A percentile compares a stretch with the other conserved stretches of the same genome.
phyloP scores from a whole-genome alignment of 2,113 vertebrate species.

The Macquaria australasica region DNA sequence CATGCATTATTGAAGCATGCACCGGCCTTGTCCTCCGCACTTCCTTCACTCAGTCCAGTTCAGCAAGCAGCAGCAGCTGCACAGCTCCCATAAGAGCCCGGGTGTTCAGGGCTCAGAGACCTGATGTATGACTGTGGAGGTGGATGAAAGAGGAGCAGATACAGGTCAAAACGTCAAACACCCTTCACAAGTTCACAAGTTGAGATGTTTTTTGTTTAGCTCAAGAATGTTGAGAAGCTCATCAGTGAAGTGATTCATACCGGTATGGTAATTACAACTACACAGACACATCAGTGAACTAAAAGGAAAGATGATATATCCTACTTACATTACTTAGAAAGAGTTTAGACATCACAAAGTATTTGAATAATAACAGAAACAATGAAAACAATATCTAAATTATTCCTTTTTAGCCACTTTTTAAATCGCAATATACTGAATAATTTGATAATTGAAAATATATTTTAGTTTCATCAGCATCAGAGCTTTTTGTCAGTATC shows the following conservation, averaged over 20 bases:
- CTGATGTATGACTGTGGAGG: constrained; percentile 15
- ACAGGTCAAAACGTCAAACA: constrained; percentile 24
- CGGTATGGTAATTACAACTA: neutral
- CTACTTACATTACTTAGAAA: no score
- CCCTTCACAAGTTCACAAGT: constrained; percentile 31
- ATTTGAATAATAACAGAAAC: neutral
- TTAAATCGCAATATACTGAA: neutral
- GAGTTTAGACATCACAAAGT: neutral
- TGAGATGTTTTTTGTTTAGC: constrained; percentile 1
- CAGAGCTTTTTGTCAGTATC: neutral
- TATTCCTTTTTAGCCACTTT: neutral
- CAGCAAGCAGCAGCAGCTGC: constrained; percentile 60
- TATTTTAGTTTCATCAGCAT: neutral
- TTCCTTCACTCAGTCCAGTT: constrained; percentile 60
- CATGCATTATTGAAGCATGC: constrained; percentile 77
- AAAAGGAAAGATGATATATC: neutral
- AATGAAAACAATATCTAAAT: neutral
- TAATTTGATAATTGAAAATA: neutral
- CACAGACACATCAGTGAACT: neutral
- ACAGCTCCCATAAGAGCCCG: constrained; percentile 43
- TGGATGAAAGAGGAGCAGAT: constrained; percentile 19
- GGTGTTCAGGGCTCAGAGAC: constrained; percentile 48
- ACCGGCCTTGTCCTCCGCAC: constrained; percentile 52
- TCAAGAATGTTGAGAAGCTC: neutral
- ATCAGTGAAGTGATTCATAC: neutral